Evolutionary conservation across 2,113 vertebrate species (phyloP).

Genomic region (Micronycteris hirsuta): DNA sequence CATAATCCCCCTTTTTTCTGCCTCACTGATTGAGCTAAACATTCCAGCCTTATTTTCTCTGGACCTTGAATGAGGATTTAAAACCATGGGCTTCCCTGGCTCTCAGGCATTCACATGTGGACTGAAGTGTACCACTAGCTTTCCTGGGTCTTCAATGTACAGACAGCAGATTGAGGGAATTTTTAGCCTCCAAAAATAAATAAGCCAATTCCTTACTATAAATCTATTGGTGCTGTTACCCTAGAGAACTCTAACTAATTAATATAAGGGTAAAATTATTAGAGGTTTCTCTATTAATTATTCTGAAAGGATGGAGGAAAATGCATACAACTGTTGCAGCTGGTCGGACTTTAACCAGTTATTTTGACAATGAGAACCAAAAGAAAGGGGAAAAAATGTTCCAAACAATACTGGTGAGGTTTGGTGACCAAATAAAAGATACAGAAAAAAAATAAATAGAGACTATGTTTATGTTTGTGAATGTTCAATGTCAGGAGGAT

Average conservation of each 20-base stretch:
- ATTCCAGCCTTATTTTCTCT: neutral
- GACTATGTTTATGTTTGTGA: neutral
- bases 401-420: neutral
- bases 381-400: neutral
- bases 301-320: neutral
- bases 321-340: neutral
- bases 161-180: neutral
- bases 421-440: neutral
- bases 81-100: neutral
- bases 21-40: neutral
- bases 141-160: neutral
- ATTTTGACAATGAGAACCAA: neutral
- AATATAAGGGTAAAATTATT: neutral
- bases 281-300: neutral
- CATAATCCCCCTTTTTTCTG: neutral
- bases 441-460: neutral
- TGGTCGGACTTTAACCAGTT: neutral
- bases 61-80: neutral
- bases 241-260: neutral
- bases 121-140: neutral
- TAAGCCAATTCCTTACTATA: too few species aligned
- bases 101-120: neutral
- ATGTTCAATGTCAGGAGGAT: neutral
- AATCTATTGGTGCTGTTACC: neutral
- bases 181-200: neutral